Evolutionary conservation across 2,113 vertebrate genomes (phyloP).

Genomic region (Barnardius zonarius): DNA sequence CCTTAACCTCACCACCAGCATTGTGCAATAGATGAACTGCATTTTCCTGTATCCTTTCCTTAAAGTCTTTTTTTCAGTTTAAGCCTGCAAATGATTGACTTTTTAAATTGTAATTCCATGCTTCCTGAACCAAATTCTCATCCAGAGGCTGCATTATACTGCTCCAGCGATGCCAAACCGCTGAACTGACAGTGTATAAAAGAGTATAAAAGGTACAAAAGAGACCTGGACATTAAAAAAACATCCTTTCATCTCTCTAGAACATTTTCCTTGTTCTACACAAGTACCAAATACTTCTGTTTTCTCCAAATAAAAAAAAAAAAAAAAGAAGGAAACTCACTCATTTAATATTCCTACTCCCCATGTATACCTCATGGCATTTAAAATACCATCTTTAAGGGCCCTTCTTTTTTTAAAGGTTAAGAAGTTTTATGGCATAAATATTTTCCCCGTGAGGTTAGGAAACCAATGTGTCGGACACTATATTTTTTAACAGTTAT

Average conservation of each 20-base stretch:
- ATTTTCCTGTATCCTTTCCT: not conserved
- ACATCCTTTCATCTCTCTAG: not conserved
- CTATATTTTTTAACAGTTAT: constrained; percentile 34
- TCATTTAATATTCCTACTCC: not conserved
- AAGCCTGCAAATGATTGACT: not conserved
- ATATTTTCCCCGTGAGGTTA: constrained; percentile 23
- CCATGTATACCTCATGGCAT: not conserved
- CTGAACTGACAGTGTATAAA: not conserved
- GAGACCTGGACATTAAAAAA: not conserved
- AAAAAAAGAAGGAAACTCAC: not conserved
- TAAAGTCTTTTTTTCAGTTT: not conserved
- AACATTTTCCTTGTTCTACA: not conserved
- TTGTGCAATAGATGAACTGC: not conserved
- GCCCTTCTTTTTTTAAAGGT: not conserved
- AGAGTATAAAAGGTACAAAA: not conserved
- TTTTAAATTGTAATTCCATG: not conserved
- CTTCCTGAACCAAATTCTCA: not conserved
- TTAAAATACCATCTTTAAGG: not conserved
- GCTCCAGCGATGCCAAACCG: not conserved
- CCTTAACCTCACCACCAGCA: not conserved
- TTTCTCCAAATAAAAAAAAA: not conserved
- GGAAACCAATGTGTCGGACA: not conserved
- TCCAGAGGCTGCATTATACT: not conserved
- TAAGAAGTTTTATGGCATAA: not conserved
- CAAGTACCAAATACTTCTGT: not conserved